Evolutionary conservation across 2,888 invertebrate genomes (phyloP).

Genomic region (Lycophotia porphyrea): DNA sequence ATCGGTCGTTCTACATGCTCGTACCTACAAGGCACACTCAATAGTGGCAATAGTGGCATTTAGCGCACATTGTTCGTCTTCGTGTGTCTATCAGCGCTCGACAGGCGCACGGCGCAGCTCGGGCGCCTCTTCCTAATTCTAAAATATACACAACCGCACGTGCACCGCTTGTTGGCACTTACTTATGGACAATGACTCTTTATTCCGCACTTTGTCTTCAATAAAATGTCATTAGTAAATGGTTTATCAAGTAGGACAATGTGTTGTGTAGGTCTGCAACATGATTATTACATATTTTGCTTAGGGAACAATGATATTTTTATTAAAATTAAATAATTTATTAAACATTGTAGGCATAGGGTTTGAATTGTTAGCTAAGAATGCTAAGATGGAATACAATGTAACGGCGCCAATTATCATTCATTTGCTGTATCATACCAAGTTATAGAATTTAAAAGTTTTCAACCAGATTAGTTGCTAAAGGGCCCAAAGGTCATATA

Average conservation of each 20-base stretch:
- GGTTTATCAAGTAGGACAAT: slow-evolving; percentile 11
- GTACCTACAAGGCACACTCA: slow-evolving; percentile 4
- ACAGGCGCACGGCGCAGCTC: slow-evolving; percentile 62
- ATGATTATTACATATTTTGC: slow-evolving; percentile 27
- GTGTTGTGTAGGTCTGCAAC: slow-evolving; percentile 30
- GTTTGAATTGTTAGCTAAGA: slow-evolving; percentile 24
- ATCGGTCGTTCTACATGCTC: slow-evolving; percentile 18
- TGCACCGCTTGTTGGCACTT: slow-evolving; percentile 62
- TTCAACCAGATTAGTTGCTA: not conserved
- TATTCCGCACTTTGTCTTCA: slow-evolving; percentile 63
- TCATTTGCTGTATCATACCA: not conserved
- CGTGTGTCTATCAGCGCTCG: slow-evolving; percentile 67
- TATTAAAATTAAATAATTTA: slow-evolving; percentile 1
- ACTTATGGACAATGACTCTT: slow-evolving; percentile 63
- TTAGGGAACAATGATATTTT: slow-evolving; percentile 50
- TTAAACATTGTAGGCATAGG: slow-evolving; percentile 23
- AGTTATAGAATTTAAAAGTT: not conserved
- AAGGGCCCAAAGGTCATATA: not conserved
- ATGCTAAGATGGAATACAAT: slow-evolving; percentile 9
- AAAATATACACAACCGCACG: slow-evolving; percentile 75
- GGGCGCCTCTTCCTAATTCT: slow-evolving; percentile 71
- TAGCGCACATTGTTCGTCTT: slow-evolving; percentile 61
- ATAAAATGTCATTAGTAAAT: slow-evolving; percentile 17
- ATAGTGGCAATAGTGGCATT: slow-evolving; percentile 55
- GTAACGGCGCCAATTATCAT: too few species aligned